A percentile compares a stretch with the other conserved stretches of the same genome.
These are phyloP conservation scores for Bombyx huttoni DNA, from an alignment of 2,888 invertebrate species.

Conservation along the genomic window DNA sequence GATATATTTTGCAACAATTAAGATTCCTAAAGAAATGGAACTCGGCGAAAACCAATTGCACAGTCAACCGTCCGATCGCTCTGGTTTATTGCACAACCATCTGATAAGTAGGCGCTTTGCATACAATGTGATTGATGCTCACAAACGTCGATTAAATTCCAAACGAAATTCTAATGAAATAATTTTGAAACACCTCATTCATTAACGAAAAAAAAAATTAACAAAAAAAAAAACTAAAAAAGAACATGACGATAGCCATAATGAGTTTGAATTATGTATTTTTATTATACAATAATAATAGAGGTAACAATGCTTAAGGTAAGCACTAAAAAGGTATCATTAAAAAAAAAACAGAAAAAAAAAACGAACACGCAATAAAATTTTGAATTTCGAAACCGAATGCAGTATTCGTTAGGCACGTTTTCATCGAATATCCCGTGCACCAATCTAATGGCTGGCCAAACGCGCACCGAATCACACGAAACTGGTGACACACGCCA, in stretches of 20 bases:
- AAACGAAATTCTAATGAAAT: conserved; percentile 19
- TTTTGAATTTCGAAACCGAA: conserved; percentile 42
- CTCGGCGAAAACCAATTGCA: conserved; percentile 31
- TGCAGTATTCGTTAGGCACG: conserved; percentile 39
- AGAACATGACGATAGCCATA: conserved; percentile 4
- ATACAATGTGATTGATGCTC: conserved; percentile 21
- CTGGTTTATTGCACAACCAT: conserved; percentile 29
- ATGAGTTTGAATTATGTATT: conserved; percentile 6
- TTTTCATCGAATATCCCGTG: conserved; percentile 23
- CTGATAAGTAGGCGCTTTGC: conserved; percentile 28
- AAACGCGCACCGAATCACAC: conserved; percentile 12
- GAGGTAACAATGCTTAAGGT: conserved; percentile 25
- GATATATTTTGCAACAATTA: conserved; percentile 68
- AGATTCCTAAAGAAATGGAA: conserved; percentile 58
- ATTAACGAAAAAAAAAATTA: conserved; percentile 30
- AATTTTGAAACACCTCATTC: conserved; percentile 7
- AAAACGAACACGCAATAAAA: conserved; percentile 40
- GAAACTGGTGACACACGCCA: conserved; percentile 27
- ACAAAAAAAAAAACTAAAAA: conserved; percentile 58
- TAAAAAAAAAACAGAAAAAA: conserved; percentile 17
- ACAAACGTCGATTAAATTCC: conserved; percentile 3
- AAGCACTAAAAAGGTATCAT: conserved; percentile 35
- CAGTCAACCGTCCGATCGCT: conserved; percentile 12
- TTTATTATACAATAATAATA: conserved; percentile 10
- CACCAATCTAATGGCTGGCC: conserved; percentile 39